Base-by-base conservation (phyloP, 2,888 invertebrate genomes). In the Nymphalis c-album region DNA sequence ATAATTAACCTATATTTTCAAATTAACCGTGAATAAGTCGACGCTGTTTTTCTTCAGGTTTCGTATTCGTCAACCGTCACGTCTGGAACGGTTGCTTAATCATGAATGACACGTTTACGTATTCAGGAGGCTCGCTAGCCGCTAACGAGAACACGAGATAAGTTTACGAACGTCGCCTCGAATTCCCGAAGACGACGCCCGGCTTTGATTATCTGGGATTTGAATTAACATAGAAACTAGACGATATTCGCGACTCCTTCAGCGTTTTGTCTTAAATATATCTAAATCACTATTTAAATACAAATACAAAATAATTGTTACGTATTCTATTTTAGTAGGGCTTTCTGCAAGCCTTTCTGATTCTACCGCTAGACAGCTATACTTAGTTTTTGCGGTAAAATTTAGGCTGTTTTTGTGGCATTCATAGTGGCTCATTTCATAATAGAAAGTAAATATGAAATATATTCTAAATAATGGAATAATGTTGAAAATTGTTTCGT, bases 31-130 rank as follows among this genome's bases (percentile, higher is more conserved):
- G 60, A 47, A 35, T 26, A 60, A 65, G 55, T 55, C 48, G 48
- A 22, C 55, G 16, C 47, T 18, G 60, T 65, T 60, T 57, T 40
- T 57, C 22, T 53, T 46, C 59, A 26, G 31, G n/a, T 8, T 53
- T 22, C 83, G 85, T 87, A 86, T 86, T 86, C 85, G 86, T 86
- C 85, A 86, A 85, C 85, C 86, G 84, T 86, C 87, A 86, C 86
- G 86, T 85, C 77, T 76, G 78, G 79, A 81, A 80, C 82, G 82
- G 83, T 86, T 85, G 86, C 84, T 87, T 90, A 87, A 88, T 88
- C 87, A 87, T 87, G 88, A 90, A 88, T 89, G 87, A 86, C 87
- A 81, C 82, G 87, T 83, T 91, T 91, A 86, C 83, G 90, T 90
- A 91, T 91, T 91, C 91, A 88, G 83, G 77, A 81, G 85, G 85